Evolutionary conservation across 2,888 invertebrate species (phyloP).

Genomic region (Aphrophora alni): DNA sequence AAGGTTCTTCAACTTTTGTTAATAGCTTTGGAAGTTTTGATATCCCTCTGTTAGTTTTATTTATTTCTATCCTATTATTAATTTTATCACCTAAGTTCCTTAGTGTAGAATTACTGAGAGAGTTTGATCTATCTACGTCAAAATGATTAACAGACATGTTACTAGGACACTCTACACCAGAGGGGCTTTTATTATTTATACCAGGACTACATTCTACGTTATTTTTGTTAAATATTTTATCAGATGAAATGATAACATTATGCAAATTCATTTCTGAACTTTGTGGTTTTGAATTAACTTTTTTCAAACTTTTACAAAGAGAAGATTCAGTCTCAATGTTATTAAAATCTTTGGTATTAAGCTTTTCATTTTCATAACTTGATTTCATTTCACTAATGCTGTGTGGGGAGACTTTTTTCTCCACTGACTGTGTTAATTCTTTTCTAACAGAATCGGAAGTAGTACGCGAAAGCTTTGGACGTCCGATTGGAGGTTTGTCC

Average conservation of each 20-base stretch:
- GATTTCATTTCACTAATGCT: not conserved
- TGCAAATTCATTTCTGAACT: not conserved
- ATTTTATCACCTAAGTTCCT: not conserved
- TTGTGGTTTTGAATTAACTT: not conserved
- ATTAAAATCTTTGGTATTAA: not conserved
- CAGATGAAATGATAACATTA: not conserved
- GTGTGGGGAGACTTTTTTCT: not conserved
- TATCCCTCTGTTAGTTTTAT: not conserved
- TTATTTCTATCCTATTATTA: not conserved
- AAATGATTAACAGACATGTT: not conserved
- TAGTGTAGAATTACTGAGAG: not conserved
- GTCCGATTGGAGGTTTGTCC: conserved; percentile 35
- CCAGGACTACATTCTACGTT: not conserved
- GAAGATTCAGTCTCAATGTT: not conserved
- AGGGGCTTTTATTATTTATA: not conserved
- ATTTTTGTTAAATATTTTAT: not conserved
- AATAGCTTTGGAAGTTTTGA: not conserved
- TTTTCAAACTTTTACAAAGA: not conserved
- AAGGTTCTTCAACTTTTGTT: not conserved
- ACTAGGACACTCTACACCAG: not conserved
- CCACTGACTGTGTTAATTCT: not conserved
- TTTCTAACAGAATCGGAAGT: conserved; percentile 36
- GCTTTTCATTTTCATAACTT: not conserved
- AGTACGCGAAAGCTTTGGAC: conserved; percentile 36
- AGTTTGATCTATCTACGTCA: not conserved